phyloP scores from a whole-genome alignment of 2,888 invertebrate genomes.

The Prostheceraeus crozeri region DNA sequence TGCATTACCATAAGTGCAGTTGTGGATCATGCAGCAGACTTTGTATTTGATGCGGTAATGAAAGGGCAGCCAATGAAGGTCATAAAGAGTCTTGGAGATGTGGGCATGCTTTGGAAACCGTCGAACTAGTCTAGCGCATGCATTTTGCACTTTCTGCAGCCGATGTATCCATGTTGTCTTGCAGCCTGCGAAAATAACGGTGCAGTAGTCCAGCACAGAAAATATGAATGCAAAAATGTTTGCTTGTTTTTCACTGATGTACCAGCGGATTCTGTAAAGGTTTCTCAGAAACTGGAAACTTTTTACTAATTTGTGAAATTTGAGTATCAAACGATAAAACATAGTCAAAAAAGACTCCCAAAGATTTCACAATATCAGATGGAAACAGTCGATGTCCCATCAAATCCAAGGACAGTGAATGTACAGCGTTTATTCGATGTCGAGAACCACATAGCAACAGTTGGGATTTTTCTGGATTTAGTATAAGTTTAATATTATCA shows the following conservation, averaged over 20 bases:
- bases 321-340: background rate
- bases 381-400: background rate
- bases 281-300: conserved; percentile 16
- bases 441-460: too few relatives aligned
- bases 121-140: conserved; percentile 11
- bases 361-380: conserved; percentile 23
- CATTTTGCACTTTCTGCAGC: background rate
- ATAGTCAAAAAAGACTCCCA: conserved; percentile 17
- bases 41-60: conserved; percentile 10
- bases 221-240: conserved; percentile 12
- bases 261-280: background rate
- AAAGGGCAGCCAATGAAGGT: conserved; percentile 7
- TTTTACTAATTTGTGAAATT: too few relatives aligned
- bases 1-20: background rate
- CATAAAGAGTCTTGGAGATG: background rate
- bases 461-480: background rate
- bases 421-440: too few relatives aligned
- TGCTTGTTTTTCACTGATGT: background rate
- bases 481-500: background rate
- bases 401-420: conserved; percentile 7
- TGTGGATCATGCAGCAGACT: background rate
- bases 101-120: conserved; percentile 20
- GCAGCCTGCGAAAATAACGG: conserved; percentile 20
- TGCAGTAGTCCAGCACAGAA: conserved; percentile 12
- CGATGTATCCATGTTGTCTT: conserved; percentile 6